Evolutionary conservation across 2,888 invertebrate genomes (phyloP), one percentile per base, ranked within the genome.

Genomic region (Listrodromus nycthemerus): DNA sequence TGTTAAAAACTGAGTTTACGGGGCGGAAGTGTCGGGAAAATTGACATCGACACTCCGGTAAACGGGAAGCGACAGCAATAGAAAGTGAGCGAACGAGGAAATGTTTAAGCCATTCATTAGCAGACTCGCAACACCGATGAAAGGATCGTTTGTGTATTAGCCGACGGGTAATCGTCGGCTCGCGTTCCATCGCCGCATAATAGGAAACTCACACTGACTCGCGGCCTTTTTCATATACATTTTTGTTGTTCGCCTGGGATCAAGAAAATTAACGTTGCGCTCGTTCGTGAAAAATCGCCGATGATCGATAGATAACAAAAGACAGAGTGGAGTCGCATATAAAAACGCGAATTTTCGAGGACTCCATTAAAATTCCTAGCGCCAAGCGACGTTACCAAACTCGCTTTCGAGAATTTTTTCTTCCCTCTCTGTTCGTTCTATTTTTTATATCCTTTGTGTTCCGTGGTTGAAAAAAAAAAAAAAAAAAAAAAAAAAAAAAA

Each of bases 291-390:
- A 61, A 76, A 10, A 82, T 37, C 37, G 6, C 21, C 21, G 58
- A 77, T 48, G 58, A 82, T 67, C 45, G 66, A 77, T 77, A 66
- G 66, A n/a, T 16, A n/a, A 33, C 48, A 66, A 48, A 58, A 58
- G 13, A 45, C 2, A 21, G 24, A 58, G 16, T 58, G 61, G 1
- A n/a, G 50, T 50, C n/a, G 58, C 24, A 24, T 27, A 58, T 58
- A 24, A 19, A 45, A 19, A 55, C 67, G 19, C 10, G 30, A 76
- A 24, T 52, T 16, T 21, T 8, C 37, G 67, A 67, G 71, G 67
- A 70, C 63, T 82, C 69, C 52, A 78, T 78, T 78, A 67, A 82
- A 82, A 82, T 78, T 78, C 74, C 69, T 48, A n/a, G 13, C 63
- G 48, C 48, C 48, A 16, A 45, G 33, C 24, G n/a, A 2, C 69